Conservation (phyloP, 2,888 invertebrate species). For the Pogonocherus hispidulus region DNA sequence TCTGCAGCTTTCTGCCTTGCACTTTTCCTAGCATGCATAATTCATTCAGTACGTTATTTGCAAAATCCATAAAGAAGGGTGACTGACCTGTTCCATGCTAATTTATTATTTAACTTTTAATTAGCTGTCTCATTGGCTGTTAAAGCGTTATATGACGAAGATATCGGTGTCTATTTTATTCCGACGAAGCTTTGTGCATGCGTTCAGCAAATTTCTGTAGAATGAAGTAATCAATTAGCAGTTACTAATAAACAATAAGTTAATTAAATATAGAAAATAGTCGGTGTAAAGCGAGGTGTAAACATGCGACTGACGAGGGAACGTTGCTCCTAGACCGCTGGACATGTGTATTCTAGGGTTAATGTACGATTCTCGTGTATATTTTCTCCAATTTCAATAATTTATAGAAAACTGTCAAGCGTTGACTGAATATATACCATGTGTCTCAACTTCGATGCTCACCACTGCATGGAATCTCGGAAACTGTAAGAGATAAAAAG, state of each 20-base stretch:
- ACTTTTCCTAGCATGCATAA: not conserved
- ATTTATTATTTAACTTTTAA: constrained; percentile 13
- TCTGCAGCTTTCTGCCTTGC: not conserved
- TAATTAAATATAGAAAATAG: constrained; percentile 1
- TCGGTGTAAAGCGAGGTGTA: too few species aligned
- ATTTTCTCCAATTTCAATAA: constrained; percentile 45
- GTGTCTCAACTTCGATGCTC: too few species aligned
- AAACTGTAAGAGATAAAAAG: too few species aligned
- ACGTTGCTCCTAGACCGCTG: constrained; percentile 5
- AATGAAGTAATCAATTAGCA: constrained; percentile 7
- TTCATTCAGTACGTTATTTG: too few species aligned
- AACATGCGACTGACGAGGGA: constrained; percentile 5
- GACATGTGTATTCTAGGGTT: constrained; percentile 35
- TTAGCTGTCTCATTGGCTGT: not conserved
- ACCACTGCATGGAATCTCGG: too few species aligned
- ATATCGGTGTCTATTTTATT: not conserved
- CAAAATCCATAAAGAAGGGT: not conserved
- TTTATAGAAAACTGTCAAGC: constrained; percentile 13
- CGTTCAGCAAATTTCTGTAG: not conserved
- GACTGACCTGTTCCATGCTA: constrained; percentile 5
- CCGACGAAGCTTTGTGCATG: not conserved
- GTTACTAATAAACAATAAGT: constrained; percentile 11
- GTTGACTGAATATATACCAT: not conserved
- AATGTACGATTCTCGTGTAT: constrained; percentile 49
- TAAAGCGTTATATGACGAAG: not conserved